Conservation (phyloP, 2,888 invertebrate genomes). For the Scaptomyza parva region DNA sequence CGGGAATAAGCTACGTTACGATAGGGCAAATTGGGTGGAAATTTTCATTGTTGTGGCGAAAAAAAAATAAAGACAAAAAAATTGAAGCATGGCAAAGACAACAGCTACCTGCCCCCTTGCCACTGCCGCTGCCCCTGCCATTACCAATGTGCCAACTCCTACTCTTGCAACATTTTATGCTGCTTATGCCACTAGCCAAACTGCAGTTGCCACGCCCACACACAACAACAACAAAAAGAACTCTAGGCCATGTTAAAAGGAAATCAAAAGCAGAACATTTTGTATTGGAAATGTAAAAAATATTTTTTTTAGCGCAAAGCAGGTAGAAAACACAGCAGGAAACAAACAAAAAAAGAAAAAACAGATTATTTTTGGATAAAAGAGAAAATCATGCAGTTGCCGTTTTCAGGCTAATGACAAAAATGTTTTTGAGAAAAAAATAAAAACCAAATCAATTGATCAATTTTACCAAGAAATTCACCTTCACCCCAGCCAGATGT, state of each 20-base stretch:
- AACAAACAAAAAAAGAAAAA: slow-evolving; percentile 13
- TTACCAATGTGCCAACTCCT: too few species aligned
- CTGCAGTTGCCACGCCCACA: slow-evolving; percentile 32
- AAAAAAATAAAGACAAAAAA: neutral
- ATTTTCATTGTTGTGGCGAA: slow-evolving; percentile 32
- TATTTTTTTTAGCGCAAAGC: slow-evolving; percentile 58
- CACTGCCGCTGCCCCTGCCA: neutral
- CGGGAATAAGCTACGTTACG: slow-evolving; percentile 36
- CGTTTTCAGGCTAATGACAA: slow-evolving; percentile 39
- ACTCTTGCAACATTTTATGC: slow-evolving; percentile 21
- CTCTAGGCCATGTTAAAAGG: slow-evolving; percentile 3
- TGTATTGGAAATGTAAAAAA: slow-evolving; percentile 31
- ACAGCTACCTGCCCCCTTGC: too few species aligned
- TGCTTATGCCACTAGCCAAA: slow-evolving; percentile 17
- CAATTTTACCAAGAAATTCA: slow-evolving; percentile 36
- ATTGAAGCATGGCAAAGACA: slow-evolving; percentile 29
- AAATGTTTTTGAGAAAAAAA: slow-evolving; percentile 23
- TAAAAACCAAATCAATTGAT: slow-evolving; percentile 45
- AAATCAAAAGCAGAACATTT: slow-evolving; percentile 7
- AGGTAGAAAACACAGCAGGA: slow-evolving; percentile 37
- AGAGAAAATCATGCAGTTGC: slow-evolving; percentile 5
- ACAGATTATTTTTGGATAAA: slow-evolving; percentile 21
- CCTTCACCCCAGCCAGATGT: slow-evolving; percentile 14
- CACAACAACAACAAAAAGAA: slow-evolving; percentile 12
- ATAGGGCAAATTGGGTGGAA: slow-evolving; percentile 47